Base-by-base conservation (phyloP, 2,797 vertebrate species). In the Amazona ochrocephala region DNA sequence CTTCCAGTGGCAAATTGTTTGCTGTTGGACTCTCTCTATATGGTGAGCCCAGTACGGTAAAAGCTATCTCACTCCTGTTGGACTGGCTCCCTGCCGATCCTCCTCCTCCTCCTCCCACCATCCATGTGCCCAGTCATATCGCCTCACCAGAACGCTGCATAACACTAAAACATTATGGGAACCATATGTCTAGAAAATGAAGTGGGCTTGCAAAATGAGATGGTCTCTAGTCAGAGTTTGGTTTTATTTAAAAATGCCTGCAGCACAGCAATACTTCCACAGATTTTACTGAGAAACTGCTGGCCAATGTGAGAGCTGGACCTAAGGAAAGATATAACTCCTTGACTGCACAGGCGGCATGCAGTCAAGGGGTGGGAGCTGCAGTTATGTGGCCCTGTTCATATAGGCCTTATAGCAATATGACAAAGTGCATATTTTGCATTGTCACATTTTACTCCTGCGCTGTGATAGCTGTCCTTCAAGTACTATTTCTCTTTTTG, bases 31-130 rank as follows among this genome's bases (percentile, higher is more conserved):
- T 6, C 4, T 65, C n/a, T 93, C 27, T 60, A 13, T 47, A 41
- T 12, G n/a, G 78, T 84, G 77, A 72, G 75, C 65, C 83, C 54
- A 86, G 60, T 60, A 60, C 3, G 0, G 90, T 68, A 89, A 74
- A 90, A 94, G 51, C 67, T 74, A 80, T n/a, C 62, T 93, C 92
- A 34, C 22, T 95, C 37, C 68, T 76, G 45, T 89, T 78, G 75
- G 65, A 73, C 78, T 94, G 93, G 81, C 79, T 95, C 34, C 54
- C 48, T 50, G 74, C 91, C 89, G 67, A 94, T 15, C 84, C 91
- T 96, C 87, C 93, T 96, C 60, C 76, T 96, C 94, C 76, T 96
- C 94, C 95, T 95, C 97, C 96, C 73, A 96, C 95, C 61, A 89
- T 60, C 96, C 97, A 96, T 96, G 96, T 97, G 91, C 85, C 95